These are phyloP conservation scores for Procambarus virginalis DNA, from an alignment of 1,140 invertebrate species.

Conservation along the genomic window DNA sequence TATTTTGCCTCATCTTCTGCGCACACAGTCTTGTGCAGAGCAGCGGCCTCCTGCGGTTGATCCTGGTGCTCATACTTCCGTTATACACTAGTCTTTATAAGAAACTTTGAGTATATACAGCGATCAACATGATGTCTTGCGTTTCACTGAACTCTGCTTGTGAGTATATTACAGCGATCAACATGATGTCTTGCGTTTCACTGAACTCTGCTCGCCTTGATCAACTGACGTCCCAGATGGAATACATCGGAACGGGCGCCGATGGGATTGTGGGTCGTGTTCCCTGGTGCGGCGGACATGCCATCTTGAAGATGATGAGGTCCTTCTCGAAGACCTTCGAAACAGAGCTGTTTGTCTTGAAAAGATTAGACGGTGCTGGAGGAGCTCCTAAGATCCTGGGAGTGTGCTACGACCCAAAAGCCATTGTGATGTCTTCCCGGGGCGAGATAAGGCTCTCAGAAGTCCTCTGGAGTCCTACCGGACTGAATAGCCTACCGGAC, in stretches of 20 bases:
- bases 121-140: too few relatives aligned
- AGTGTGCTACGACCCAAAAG: not conserved
- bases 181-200: too few relatives aligned
- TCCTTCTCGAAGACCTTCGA: not conserved
- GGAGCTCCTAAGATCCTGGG: not conserved
- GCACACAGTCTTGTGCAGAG: too few relatives aligned
- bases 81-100: too few relatives aligned
- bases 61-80: too few relatives aligned
- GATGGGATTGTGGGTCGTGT: not conserved
- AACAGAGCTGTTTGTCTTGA: not conserved
- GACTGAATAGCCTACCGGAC: not conserved
- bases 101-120: too few relatives aligned
- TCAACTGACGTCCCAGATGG: not conserved
- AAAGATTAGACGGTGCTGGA: not conserved
- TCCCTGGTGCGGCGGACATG: not conserved
- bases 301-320: not conserved
- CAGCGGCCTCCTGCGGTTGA: too few relatives aligned
- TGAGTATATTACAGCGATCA: too few relatives aligned
- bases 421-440: not conserved
- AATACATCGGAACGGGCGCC: not conserved
- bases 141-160: too few relatives aligned
- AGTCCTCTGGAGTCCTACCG: not conserved
- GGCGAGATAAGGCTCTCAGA: too few relatives aligned
- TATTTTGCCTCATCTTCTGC: too few relatives aligned
- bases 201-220: not conserved